Base-by-base conservation (phyloP, 1,140 invertebrate species). In the Pentalonia nigronervosa region DNA sequence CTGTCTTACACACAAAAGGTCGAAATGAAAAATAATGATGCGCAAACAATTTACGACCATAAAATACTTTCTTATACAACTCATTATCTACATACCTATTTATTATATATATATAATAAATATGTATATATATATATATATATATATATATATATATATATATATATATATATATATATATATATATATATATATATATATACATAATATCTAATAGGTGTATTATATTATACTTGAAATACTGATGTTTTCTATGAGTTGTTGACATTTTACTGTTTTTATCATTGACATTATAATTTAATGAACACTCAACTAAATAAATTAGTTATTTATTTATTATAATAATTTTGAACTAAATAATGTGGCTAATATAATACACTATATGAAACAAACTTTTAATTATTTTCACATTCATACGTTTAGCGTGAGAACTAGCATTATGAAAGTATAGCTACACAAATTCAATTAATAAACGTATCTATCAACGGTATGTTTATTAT, bases 391-490 rank as follows among this genome's bases (percentile, higher is more conserved):
- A 88, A 67, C 60, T 88, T 50, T n/a, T 9, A 48, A 34, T 48
- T 88, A 88, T 45, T 84, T 84, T 41, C 9, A 45, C 21, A 84
- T 84, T 84, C 36, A 84, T 84, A 84, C 36, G 20, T 84, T 23
- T 41, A 84, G 36, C 81, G 36, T 84, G 81, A 41, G 60, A 67
- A 67, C 60, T 67, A 30, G 0, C 4, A 67, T 67, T n/a, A 67
- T 67, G 30, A 30, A 67, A n/a, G 60, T 67, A 67, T 84, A 84
- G 36, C 34, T 11, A 21, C 6, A 20, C 81, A 84, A 84, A 84
- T 41, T 84, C 81, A 84, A 45, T 84, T 84, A 84, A 84, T 84
- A 84, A 23, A 84, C 81, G 21, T 84, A 81, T 81, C n/a, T 7
- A 84, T 84, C 81, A 84, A 84, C 36, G 36, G 81, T 36, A 45